These are phyloP conservation scores for Sphenodon punctatus DNA, from an alignment of 2,797 vertebrate genomes.

Conservation along the genomic window DNA sequence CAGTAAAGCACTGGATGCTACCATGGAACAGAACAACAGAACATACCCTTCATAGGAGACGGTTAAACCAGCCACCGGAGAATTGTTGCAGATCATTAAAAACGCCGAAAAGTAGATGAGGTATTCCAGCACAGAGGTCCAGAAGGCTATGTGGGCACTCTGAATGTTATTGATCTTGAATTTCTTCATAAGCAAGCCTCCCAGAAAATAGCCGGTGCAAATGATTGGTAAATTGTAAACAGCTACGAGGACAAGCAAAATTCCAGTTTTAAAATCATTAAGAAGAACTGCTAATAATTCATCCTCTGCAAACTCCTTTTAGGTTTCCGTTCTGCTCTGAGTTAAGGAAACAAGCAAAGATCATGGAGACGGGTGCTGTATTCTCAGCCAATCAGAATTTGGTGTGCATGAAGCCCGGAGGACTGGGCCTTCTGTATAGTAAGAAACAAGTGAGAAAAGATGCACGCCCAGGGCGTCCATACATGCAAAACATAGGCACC, in stretches of 20 bases:
- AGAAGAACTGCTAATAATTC: not conserved
- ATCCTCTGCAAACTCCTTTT: no score
- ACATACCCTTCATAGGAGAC: constrained; percentile 70
- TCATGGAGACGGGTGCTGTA: no score
- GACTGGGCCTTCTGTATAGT: no score
- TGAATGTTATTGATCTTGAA: constrained; percentile 64
- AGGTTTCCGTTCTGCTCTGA: no score
- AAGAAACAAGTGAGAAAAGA: no score
- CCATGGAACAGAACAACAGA: no score
- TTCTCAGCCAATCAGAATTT: no score
- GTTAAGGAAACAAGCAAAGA: no score
- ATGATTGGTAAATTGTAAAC: constrained; percentile 71
- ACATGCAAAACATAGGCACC: no score
- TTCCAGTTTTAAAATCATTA: constrained; percentile 34
- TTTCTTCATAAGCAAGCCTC: constrained; percentile 72
- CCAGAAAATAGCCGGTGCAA: constrained; percentile 70
- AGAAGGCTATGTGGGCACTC: constrained; percentile 63
- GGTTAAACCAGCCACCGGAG: constrained; percentile 67
- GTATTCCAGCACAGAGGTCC: constrained; percentile 58
- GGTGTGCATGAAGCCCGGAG: no score
- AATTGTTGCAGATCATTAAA: constrained; percentile 64
- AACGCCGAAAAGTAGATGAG: constrained; percentile 60
- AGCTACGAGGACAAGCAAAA: constrained; percentile 56
- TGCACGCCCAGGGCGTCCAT: no score
- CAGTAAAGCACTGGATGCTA: no score